Evolutionary conservation across 2,888 invertebrate genomes (phyloP), one percentile per base, ranked within the genome.

Genomic region (Eupeodes luniger): DNA sequence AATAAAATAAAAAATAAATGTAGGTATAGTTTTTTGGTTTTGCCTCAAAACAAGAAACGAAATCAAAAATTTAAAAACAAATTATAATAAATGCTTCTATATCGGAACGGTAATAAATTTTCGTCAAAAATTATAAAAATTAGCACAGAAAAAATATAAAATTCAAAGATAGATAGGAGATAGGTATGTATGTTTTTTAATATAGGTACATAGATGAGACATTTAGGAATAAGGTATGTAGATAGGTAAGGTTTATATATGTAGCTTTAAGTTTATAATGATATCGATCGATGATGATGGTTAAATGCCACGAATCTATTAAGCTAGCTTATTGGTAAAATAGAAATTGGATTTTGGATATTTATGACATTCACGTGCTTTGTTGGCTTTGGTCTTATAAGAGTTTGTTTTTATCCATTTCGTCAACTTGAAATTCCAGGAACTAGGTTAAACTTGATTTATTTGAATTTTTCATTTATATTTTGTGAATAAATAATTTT

Each of bases 61-160:
- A 78, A 53, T 64, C 49, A 53, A 72, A 72, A 57, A 69, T 64
- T 80, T 34, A 55, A 64, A 64, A 51, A 61, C 61, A 59, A 61
- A 61, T 78, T 78, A 74, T 76, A 80, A 85, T 80, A 66, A 76
- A 85, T 66, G 76, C 70, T 59, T 86, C 72, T 47, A 57, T 67
- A 19, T 64, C 47, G 5, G 66, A n/a, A 10, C 4, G 51, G 57
- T 27, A 51, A 78, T 82, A 82, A 82, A 82, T 79, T 75, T 79
- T 49, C 53, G 57, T 61, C 61, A 85, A 74, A 77, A 77, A 66
- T 74, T 74, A 27, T 11, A 67, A 74, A 57, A 78, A 74, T 85
- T 82, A 81, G 85, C 85, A 57, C 78, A 85, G 57, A 76, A 62
- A 49, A 34, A 11, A 59, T 16, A 78, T 64, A 53, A 57, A 62